These are phyloP conservation scores for Helicoverpa zea DNA, from an alignment of 1,140 invertebrate species.

Conservation along the genomic window DNA sequence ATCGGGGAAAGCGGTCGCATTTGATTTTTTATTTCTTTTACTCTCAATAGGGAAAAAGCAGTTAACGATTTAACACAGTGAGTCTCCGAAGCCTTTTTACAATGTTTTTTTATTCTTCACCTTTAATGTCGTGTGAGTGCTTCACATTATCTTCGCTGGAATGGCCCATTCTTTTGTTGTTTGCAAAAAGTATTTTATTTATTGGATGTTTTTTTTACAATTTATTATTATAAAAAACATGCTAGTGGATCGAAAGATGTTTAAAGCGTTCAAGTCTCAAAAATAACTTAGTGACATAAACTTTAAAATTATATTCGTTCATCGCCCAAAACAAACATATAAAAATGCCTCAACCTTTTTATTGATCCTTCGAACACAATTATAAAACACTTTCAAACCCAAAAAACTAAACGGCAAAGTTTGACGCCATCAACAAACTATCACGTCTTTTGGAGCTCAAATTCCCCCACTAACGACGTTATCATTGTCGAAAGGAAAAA, in stretches of 20 bases:
- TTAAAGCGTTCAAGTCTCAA: too few relatives aligned
- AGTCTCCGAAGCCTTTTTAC: constrained; percentile 43
- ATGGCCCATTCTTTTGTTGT: constrained; percentile 37
- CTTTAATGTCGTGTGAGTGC: constrained; percentile 42
- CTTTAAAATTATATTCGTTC: too few relatives aligned
- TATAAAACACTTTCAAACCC: constrained; percentile 1
- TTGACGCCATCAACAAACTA: constrained; percentile 68
- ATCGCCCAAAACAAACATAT: background rate
- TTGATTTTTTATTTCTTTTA: constrained; percentile 68
- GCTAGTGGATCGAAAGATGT: too few relatives aligned
- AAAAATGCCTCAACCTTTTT: background rate
- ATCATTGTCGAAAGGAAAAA: constrained; percentile 75
- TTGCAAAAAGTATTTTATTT: constrained; percentile 7
- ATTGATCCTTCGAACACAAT: background rate
- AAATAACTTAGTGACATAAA: too few relatives aligned
- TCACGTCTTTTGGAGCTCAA: constrained; percentile 71
- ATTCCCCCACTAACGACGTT: constrained; percentile 75
- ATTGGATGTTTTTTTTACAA: background rate
- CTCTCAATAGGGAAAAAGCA: constrained; percentile 51
- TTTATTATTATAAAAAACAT: background rate
- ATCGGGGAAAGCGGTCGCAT: constrained; percentile 73
- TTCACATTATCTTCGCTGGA: constrained; percentile 39
- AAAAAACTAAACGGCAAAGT: constrained; percentile 50
- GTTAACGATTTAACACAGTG: constrained; percentile 56
- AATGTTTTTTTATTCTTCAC: constrained; percentile 37